Conservation (phyloP, 2,113 vertebrate genomes). For the Capra hircus region DNA sequence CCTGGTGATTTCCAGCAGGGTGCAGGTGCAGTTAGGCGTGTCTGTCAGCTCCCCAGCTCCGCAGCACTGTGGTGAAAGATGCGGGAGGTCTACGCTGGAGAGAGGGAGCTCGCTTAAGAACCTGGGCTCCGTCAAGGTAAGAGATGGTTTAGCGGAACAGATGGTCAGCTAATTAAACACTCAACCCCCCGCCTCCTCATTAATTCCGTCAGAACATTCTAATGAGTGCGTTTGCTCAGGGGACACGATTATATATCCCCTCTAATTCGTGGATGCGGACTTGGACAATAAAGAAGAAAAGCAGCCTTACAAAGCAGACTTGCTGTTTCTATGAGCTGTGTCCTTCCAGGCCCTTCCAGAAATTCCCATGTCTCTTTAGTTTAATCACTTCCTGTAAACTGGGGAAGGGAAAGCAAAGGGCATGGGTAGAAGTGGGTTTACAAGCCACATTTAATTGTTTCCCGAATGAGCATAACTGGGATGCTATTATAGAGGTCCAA, state of each 20-base stretch:
- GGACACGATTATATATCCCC: background rate
- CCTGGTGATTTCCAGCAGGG: background rate
- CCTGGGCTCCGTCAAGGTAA: background rate
- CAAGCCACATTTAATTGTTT: background rate
- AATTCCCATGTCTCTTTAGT: background rate
- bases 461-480: background rate
- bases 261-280: background rate
- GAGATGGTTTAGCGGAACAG: constrained; percentile 41
- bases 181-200: background rate
- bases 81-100: background rate
- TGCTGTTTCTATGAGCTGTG: background rate
- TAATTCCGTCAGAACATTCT: constrained; percentile 15
- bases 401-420: background rate
- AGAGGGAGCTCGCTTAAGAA: background rate
- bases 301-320: background rate
- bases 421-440: background rate
- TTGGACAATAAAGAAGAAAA: background rate
- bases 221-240: background rate
- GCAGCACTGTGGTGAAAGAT: background rate
- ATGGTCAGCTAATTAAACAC: constrained; percentile 46
- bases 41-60: background rate
- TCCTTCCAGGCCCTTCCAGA: background rate
- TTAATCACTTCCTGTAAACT: background rate
- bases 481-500: background rate
- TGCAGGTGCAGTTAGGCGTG: accelerated